Evolutionary conservation across 2,113 vertebrate species (phyloP).

Genomic region (Zeus faber): DNA sequence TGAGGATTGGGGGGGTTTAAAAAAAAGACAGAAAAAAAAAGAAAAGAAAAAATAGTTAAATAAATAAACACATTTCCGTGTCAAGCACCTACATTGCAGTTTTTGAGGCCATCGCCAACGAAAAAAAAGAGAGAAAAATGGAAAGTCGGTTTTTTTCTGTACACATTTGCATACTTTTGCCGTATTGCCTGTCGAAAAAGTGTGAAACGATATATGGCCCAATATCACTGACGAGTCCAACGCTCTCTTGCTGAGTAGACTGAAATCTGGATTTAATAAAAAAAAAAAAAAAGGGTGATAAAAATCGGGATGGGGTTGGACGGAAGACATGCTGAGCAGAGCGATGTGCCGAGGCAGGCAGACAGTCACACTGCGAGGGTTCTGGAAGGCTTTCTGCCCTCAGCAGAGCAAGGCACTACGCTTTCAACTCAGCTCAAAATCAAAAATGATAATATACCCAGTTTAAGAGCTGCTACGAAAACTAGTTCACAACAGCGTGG

Average conservation of each 20-base stretch:
- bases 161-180: conserved; percentile 53
- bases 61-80: conserved; percentile 66
- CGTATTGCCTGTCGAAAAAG: conserved; percentile 58
- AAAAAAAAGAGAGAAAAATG: conserved; percentile 36
- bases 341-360: conserved; percentile 47
- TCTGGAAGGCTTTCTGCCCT: conserved; percentile 21
- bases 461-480: no score
- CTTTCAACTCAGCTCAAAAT: no score
- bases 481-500: no score
- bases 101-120: conserved; percentile 59
- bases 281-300: conserved; percentile 65
- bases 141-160: no score
- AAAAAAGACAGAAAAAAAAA: neutral
- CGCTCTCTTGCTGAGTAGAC: conserved; percentile 70
- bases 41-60: conserved; percentile 64
- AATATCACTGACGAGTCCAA: conserved; percentile 30
- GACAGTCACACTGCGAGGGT: conserved; percentile 32
- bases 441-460: no score
- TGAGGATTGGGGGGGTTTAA: conserved; percentile 30
- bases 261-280: conserved; percentile 73
- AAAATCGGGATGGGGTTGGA: conserved; percentile 64
- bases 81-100: conserved; percentile 64
- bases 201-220: conserved; percentile 50
- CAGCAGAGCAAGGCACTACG: conserved; percentile 23
- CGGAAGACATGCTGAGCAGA: conserved; percentile 62